These are phyloP conservation scores for Paradoxurus hermaphroditus DNA, from an alignment of 2,113 vertebrate genomes.

Conservation along the genomic window DNA sequence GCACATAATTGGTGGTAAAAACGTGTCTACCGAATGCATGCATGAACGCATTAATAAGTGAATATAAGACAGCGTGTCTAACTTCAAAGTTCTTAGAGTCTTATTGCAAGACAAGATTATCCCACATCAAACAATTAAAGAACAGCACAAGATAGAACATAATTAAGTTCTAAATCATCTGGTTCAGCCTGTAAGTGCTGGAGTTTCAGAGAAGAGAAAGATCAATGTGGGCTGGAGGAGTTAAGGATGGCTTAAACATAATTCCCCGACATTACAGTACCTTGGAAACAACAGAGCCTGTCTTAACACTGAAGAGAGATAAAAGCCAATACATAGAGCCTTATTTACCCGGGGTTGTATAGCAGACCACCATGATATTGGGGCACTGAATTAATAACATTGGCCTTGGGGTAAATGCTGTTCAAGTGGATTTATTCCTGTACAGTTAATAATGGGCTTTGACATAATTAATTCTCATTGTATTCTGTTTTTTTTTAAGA, in stretches of 20 bases:
- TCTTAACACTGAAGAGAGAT: slow-evolving; percentile 59
- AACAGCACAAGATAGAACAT: slow-evolving; percentile 54
- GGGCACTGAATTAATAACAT: slow-evolving; percentile 41
- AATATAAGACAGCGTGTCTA: slow-evolving; percentile 19
- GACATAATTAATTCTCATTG: neutral
- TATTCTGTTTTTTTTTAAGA: neutral
- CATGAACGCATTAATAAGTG: neutral
- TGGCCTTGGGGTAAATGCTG: slow-evolving; percentile 38
- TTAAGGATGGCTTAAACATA: slow-evolving; percentile 76
- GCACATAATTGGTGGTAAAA: neutral
- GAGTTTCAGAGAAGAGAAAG: slow-evolving; percentile 62
- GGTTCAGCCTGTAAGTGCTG: slow-evolving; percentile 56
- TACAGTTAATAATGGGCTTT: neutral
- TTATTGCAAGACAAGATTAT: slow-evolving; percentile 65
- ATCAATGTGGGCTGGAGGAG: slow-evolving; percentile 72
- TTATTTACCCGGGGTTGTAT: neutral
- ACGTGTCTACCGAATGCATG: neutral
- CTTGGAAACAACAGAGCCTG: slow-evolving; percentile 26
- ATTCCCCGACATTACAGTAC: slow-evolving; percentile 65
- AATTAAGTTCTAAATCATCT: slow-evolving; percentile 76
- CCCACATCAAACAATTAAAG: slow-evolving; percentile 77
- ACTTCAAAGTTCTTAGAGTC: slow-evolving; percentile 66
- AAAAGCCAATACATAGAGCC: slow-evolving; percentile 52
- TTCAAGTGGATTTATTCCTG: slow-evolving; percentile 36
- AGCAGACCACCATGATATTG: slow-evolving; percentile 24